These are phyloP conservation scores for Falco columbarius DNA, from an alignment of 2,797 vertebrate species.

Conservation along the genomic window DNA sequence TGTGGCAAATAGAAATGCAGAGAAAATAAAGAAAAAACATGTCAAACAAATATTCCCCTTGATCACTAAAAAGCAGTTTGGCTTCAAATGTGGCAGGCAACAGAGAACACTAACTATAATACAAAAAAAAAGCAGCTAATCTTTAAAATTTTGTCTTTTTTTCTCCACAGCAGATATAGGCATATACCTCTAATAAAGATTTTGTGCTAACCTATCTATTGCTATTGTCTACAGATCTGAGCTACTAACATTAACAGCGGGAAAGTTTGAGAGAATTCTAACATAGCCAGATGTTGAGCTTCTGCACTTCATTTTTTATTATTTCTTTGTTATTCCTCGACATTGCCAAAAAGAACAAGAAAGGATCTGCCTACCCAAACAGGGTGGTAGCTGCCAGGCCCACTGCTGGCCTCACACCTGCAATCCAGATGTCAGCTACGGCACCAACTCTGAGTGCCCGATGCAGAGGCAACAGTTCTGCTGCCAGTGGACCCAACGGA, in stretches of 20 bases:
- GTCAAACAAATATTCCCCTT: neutral
- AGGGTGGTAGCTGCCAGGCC: neutral
- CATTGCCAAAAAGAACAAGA: constrained; percentile 6
- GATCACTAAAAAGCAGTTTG: neutral
- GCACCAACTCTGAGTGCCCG: neutral
- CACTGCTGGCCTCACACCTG: neutral
- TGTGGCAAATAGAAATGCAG: neutral
- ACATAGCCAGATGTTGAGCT: neutral
- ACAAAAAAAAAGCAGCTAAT: neutral
- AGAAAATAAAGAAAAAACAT: neutral
- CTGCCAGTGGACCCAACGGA: neutral
- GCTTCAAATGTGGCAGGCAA: neutral
- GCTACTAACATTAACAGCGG: neutral
- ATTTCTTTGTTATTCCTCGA: constrained; percentile 1
- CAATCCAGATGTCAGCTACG: neutral
- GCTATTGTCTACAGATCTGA: neutral
- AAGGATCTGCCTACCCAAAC: neutral
- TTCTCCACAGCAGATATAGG: neutral
- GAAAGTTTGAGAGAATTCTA: neutral
- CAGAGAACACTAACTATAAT: neutral
- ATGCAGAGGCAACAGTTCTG: neutral
- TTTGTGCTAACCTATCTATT: neutral
- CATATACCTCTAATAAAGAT: neutral
- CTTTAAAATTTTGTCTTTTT: neutral
- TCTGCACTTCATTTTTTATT: neutral